Conservation (phyloP, 1,140 invertebrate genomes). For the Lutraria rhynchaena region DNA sequence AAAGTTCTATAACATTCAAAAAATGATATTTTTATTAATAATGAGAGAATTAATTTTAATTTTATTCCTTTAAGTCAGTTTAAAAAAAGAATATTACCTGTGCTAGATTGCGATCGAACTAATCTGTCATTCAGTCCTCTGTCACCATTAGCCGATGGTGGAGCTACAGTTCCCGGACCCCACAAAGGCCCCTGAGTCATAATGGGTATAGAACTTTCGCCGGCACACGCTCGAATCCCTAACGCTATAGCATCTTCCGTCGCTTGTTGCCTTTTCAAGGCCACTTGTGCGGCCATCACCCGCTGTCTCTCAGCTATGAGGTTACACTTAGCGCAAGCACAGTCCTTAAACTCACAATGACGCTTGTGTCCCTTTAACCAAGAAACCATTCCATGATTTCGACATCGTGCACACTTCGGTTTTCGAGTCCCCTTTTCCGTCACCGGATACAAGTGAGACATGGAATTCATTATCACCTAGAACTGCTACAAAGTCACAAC, state of each 20-base stretch:
- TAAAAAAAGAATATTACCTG: slow-evolving; percentile 5
- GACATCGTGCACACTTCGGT: slow-evolving; percentile 85
- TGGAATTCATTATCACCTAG: slow-evolving; percentile 69
- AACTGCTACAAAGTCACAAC: not conserved
- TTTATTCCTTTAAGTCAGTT: no score
- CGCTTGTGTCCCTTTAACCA: slow-evolving; percentile 95
- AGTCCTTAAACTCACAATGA: slow-evolving; percentile 92
- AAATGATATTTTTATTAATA: no score
- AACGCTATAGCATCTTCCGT: slow-evolving; percentile 98
- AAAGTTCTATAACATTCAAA: no score
- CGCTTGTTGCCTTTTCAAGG: slow-evolving; percentile 97
- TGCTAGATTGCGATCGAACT: slow-evolving; percentile 21
- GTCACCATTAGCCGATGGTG: slow-evolving; percentile 62
- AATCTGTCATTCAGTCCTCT: slow-evolving; percentile 17
- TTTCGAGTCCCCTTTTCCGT: slow-evolving; percentile 82
- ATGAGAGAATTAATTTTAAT: no score
- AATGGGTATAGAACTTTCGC: slow-evolving; percentile 89
- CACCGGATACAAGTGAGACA: slow-evolving; percentile 78
- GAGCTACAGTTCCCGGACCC: slow-evolving; percentile 80
- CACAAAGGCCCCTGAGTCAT: slow-evolving; percentile 96
- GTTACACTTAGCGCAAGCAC: slow-evolving; percentile 91
- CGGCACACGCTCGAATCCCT: slow-evolving; percentile 93
- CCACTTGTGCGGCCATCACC: slow-evolving; percentile 89
- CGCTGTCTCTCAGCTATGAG: slow-evolving; percentile 86
- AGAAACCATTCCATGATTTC: slow-evolving; percentile 93